Evolutionary conservation across 2,888 invertebrate genomes (phyloP), one percentile per base, ranked within the genome.

Genomic region (Aleiodes alternator): DNA sequence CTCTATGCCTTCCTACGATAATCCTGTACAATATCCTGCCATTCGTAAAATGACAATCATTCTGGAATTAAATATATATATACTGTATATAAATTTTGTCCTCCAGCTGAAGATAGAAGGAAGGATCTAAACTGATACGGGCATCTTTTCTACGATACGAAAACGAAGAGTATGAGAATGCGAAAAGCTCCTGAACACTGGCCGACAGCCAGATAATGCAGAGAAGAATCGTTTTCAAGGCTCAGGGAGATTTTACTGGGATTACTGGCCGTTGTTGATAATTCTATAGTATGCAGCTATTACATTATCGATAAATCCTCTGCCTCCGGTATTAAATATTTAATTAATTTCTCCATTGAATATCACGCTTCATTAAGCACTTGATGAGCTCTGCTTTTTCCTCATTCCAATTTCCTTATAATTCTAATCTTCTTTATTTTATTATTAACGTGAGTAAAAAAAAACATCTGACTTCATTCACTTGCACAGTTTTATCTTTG

Each of bases 201-300:
- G 78, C 75, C 61, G 71, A 76, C 71, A 69, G 78, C 78, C 73
- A 76, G 73, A 79, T 79, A 77, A 77, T 75, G 61, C 72, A 71
- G 70, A 72, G 70, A 72, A 50, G 66, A 80, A 80, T 76, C 76
- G 68, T 59, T 79, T 78, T 53, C 73, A 38, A 48, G 75, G 77
- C 79, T 79, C 72, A 55, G 73, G 29, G 73, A 79, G 73, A 43
- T 43, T 43, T 69, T 73, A 53, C 29, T 31, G 48, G 59, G 71
- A 73, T 76, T 71, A 71, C 53, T 55, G 5, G 59, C 66, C 69
- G 43, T 43, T 72, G 66, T 57, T 72, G 72, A 73, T 71, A 73
- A 76, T 76, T 59, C 76, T 55, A 72, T 61, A 72, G n/a, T 70
- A 57, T 73, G 53, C 69, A 72, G 16, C 57, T 70, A 43, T 70